Conservation (phyloP, 2,113 vertebrate genomes). For the Pollachius pollachius region DNA sequence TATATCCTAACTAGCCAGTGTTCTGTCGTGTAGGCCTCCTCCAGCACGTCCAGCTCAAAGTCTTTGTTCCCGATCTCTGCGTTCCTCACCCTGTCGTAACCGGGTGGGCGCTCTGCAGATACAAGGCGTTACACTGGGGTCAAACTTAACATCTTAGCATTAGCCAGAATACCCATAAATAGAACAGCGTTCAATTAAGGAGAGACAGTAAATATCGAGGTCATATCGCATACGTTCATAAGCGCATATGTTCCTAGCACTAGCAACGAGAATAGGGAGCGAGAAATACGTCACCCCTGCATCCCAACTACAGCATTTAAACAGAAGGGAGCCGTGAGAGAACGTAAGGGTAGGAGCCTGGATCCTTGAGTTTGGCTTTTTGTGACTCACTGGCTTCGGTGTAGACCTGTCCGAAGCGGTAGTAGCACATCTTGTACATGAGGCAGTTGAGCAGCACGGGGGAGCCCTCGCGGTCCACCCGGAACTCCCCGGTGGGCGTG, state of each 20-base stretch:
- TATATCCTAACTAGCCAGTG: conserved; percentile 99
- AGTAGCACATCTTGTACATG: conserved; percentile 99
- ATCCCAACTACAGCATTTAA: no score
- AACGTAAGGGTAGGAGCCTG: no score
- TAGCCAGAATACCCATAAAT: no score
- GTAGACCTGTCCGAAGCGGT: conserved; percentile 98
- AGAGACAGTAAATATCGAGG: no score
- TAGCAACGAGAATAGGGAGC: no score
- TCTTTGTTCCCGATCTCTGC: conserved; percentile 99
- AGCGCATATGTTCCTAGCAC: no score
- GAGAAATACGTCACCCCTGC: no score
- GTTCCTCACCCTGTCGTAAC: conserved; percentile 94
- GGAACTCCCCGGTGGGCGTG: conserved; percentile 94
- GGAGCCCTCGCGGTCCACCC: conserved; percentile 94
- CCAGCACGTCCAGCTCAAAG: conserved; percentile 95
- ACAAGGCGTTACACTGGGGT: neutral
- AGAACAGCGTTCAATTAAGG: no score
- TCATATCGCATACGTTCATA: no score
- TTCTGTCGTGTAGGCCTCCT: conserved; percentile 98
- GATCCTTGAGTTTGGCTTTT: no score
- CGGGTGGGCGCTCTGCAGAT: conserved; percentile 89
- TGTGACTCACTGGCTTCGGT: conserved; percentile 94
- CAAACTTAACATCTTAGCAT: no score
- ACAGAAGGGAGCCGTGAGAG: no score
- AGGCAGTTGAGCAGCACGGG: conserved; percentile 97